Conservation (phyloP, 2,888 invertebrate genomes). For the Mythimna vitellina region DNA sequence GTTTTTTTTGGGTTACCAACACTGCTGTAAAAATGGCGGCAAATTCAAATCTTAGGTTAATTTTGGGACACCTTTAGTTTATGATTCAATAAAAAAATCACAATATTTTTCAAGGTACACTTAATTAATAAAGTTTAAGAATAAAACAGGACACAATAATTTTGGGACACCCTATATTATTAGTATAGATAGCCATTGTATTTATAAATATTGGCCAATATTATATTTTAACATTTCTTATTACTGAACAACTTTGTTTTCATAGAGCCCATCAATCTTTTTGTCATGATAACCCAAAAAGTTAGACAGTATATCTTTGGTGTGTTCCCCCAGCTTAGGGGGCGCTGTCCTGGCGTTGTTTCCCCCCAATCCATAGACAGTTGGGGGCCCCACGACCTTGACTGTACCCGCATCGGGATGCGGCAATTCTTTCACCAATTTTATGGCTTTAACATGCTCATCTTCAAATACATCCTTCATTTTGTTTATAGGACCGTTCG, state of each 20-base stretch:
- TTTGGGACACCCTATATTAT: too few species aligned
- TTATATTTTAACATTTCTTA: not conserved
- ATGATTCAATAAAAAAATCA: too few species aligned
- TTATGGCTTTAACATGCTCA: conserved; percentile 94
- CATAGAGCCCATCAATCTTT: conserved; percentile 90
- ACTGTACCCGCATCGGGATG: conserved; percentile 93
- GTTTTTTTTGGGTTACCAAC: too few species aligned
- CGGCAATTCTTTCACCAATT: conserved; percentile 93
- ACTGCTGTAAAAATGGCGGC: too few species aligned
- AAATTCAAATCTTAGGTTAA: too few species aligned
- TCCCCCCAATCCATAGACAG: conserved; percentile 93
- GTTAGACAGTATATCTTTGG: conserved; percentile 93
- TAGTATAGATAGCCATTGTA: too few species aligned
- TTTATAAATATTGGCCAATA: too few species aligned
- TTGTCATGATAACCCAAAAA: conserved; percentile 92
- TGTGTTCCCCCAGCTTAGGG: conserved; percentile 97
- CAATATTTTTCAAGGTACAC: too few species aligned
- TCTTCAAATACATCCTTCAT: conserved; percentile 96
- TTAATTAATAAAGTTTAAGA: too few species aligned
- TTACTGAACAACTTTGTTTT: conserved; percentile 80
- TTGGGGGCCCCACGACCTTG: conserved; percentile 96
- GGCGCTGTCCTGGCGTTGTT: conserved; percentile 94
- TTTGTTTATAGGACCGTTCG: conserved; percentile 97
- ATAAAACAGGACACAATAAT: too few species aligned
- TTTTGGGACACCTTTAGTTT: too few species aligned